Evolutionary conservation across 1,140 invertebrate genomes (phyloP).

Genomic region (Maniola jurtina): DNA sequence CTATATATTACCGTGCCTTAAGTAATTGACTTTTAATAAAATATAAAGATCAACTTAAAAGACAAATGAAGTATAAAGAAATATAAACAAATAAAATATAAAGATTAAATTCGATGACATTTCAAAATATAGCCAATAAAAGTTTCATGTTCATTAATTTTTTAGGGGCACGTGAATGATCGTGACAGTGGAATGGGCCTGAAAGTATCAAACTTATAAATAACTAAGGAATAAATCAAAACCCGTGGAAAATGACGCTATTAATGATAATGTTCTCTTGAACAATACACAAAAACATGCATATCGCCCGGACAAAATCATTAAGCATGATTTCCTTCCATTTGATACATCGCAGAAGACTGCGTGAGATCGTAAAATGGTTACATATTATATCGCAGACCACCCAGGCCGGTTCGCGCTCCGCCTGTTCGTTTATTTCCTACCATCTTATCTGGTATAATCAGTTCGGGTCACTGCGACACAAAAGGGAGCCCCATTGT

Average conservation of each 20-base stretch:
- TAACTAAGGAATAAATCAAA: too few relatives aligned
- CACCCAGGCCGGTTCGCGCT: constrained; percentile 57
- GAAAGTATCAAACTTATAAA: too few relatives aligned
- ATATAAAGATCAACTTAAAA: too few relatives aligned
- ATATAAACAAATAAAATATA: too few relatives aligned
- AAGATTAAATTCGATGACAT: too few relatives aligned
- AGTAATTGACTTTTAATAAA: too few relatives aligned
- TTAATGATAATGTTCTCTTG: not conserved
- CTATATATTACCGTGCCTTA: too few relatives aligned
- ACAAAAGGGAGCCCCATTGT: constrained; percentile 42
- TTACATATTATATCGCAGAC: constrained; percentile 42
- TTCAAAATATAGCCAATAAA: too few relatives aligned
- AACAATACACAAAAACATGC: not conserved
- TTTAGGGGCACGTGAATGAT: too few relatives aligned
- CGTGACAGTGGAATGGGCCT: too few relatives aligned
- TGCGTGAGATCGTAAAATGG: constrained; percentile 40
- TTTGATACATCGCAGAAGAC: constrained; percentile 25
- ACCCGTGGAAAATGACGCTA: not conserved
- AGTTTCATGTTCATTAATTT: too few relatives aligned
- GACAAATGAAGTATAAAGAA: too few relatives aligned
- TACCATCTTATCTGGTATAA: constrained; percentile 66
- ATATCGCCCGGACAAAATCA: constrained; percentile 1
- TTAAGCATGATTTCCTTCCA: constrained; percentile 25
- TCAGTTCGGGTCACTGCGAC: constrained; percentile 49
- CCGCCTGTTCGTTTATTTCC: constrained; percentile 55